A percentile compares a stretch with the other conserved stretches of the same genome.
Conservation (phyloP, 2,113 vertebrate genomes). For the Rhinoderma darwinii region DNA sequence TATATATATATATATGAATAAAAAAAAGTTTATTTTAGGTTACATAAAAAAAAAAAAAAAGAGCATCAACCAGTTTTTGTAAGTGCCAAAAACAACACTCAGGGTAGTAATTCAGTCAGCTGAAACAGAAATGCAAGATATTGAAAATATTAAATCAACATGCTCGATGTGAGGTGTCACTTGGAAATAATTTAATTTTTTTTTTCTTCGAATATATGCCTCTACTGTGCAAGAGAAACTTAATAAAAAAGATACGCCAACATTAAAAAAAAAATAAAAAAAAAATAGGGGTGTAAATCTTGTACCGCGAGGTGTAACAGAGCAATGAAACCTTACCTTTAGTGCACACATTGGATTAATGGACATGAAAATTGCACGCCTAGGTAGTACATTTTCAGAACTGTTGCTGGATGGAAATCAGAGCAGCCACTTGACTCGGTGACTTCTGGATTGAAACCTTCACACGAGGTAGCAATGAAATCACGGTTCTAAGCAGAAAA, state of each 20-base stretch:
- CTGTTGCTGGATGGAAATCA: not conserved
- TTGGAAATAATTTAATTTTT: constrained; percentile 55
- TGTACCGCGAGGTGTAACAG: constrained; percentile 46
- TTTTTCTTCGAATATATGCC: constrained; percentile 19
- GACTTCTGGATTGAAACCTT: constrained; percentile 34
- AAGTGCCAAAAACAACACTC: constrained; percentile 58
- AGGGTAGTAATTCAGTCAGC: constrained; percentile 57
- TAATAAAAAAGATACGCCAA: constrained; percentile 41
- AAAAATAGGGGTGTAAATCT: constrained; percentile 53
- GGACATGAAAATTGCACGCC: not conserved
- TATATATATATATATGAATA: not conserved
- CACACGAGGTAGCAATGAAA: not conserved
- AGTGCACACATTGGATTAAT: constrained; percentile 48
- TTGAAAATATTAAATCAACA: constrained; percentile 61
- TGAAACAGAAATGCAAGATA: constrained; percentile 58
- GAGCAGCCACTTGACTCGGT: not conserved
- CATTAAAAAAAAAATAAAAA: constrained; percentile 29
- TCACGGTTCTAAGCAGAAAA: not conserved
- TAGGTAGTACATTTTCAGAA: not conserved
- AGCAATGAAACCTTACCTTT: constrained; percentile 54
- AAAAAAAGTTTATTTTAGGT: constrained; percentile 56
- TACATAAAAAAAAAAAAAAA: constrained; percentile 38
- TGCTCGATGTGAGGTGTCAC: constrained; percentile 56
- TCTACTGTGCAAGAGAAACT: constrained; percentile 44
- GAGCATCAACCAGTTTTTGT: constrained; percentile 28